phyloP scores from a whole-genome alignment of 2,797 vertebrate genomes.

The Cyclopterus lumpus region DNA sequence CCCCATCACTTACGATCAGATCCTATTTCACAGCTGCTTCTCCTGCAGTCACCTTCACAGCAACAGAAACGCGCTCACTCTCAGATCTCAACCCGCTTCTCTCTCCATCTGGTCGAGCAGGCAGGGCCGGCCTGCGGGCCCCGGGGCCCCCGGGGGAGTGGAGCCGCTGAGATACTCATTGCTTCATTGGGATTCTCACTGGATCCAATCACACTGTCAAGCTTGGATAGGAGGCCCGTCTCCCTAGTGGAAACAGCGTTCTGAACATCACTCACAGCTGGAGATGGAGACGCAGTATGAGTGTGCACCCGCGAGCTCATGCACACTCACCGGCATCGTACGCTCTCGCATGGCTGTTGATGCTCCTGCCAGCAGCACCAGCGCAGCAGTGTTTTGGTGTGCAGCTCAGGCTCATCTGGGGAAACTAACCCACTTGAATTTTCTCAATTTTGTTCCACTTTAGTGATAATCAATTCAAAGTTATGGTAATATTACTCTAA shows the following conservation, averaged over 20 bases:
- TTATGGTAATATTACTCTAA: slow-evolving; percentile 29
- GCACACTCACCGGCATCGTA: slow-evolving; percentile 6
- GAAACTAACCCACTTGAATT: slow-evolving; percentile 9
- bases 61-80: slow-evolving; percentile 37
- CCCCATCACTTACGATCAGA: slow-evolving; percentile 32
- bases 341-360: slow-evolving; percentile 42
- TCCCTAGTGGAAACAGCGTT: slow-evolving; percentile 41
- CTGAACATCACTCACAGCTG: slow-evolving; percentile 46
- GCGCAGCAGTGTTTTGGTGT: slow-evolving; percentile 27
- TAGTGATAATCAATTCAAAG: slow-evolving; percentile 37
- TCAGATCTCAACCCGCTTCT: slow-evolving; percentile 19
- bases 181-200: slow-evolving; percentile 76
- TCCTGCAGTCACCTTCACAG: slow-evolving; percentile 69
- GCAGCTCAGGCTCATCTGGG: slow-evolving; percentile 30
- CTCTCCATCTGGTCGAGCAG: slow-evolving; percentile 44
- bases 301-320: slow-evolving; percentile 38
- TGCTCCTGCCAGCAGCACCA: slow-evolving; percentile 48
- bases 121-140: slow-evolving; percentile 21
- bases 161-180: slow-evolving; percentile 61
- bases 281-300: slow-evolving; percentile 47
- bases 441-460: slow-evolving; percentile 32
- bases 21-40: slow-evolving; percentile 31
- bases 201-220: slow-evolving; percentile 71
- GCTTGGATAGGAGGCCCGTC: slow-evolving; percentile 52
- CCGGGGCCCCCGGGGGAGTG: background rate